Base-by-base conservation (phyloP, 2,113 vertebrate genomes). In the Rhinolophus ferrumequinum region DNA sequence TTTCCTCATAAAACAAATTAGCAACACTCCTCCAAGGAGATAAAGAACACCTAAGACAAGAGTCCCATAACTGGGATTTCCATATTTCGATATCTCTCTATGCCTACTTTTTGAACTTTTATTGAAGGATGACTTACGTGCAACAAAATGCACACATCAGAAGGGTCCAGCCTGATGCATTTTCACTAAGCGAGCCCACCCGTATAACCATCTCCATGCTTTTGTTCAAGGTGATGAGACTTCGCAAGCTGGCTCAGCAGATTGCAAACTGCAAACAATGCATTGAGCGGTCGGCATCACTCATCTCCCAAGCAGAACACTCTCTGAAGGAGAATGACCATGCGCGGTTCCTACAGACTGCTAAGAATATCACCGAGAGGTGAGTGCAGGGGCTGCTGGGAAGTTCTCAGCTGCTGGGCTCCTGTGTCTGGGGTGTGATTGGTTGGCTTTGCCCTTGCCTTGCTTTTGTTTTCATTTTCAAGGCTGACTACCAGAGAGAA, bases 231-330 rank as follows among this genome's bases (percentile, higher is more conserved):
- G 98, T 99, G 92, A 98, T 99, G 95, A 99, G 99, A 72, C 88
- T 99, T 98, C 99, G 99, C 79, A 99, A 99, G 98, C 98, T 99
- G 93, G 99, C 99, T 80, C 99, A 99, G 98, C 99, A 99, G 98
- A 99, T 99, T 62, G 99, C 99, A 0, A 99, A 99, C 98, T 99
- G 99, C 97, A 99, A 99, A 35, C 99, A 99, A 98, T 99, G 99
- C 98, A 99, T 99, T 8, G 99, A 99, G 96, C 99, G 99, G 94
- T 99, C 99, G 0, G 99, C 99, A 0, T 99, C 99, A 7, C 99
- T 99, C 98, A 99, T 99, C 98, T 98, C 99, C n/a, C 99, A 99
- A 95, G 99, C 99, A 0, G 99, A 99, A 95, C 99, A 99, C 82
- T 99, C 99, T 0, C 99, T 99, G 80, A 99, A 99, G 98, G 99